phyloP scores from a whole-genome alignment of 2,797 vertebrate genomes.

The Sphenopsis melanotis region DNA sequence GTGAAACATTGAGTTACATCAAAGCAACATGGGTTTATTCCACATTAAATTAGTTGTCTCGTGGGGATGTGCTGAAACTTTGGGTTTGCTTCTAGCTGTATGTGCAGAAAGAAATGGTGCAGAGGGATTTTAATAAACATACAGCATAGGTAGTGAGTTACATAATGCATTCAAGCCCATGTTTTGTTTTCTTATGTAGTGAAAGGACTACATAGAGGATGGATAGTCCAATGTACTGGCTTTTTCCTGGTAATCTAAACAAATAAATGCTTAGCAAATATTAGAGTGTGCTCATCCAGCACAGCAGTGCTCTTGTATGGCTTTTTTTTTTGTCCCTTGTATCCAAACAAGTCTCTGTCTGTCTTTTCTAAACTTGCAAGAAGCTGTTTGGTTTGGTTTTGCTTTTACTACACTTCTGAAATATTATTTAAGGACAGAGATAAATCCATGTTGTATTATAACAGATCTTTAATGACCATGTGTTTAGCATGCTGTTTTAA shows the following conservation, averaged over 20 bases:
- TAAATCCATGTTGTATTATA: neutral
- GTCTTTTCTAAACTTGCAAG: neutral
- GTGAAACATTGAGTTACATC: neutral
- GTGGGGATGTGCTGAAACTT: neutral
- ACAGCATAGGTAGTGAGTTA: neutral
- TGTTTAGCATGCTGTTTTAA: conserved; percentile 27
- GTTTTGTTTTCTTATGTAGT: neutral
- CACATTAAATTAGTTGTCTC: neutral
- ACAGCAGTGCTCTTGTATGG: neutral
- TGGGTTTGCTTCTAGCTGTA: rapidly evolving
- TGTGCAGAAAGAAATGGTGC: neutral
- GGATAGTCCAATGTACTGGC: neutral
- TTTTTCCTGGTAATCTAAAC: neutral
- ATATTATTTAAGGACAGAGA: neutral
- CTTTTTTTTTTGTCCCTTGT: neutral
- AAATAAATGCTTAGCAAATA: neutral
- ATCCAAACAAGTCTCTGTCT: neutral
- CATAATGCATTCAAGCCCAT: neutral
- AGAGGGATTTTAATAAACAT: neutral
- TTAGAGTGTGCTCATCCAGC: neutral
- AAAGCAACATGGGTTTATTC: neutral
- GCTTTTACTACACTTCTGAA: neutral
- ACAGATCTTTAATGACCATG: neutral
- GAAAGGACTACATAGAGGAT: neutral
- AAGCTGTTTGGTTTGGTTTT: neutral